Conservation (phyloP, 2,797 vertebrate species). For the Sebastes dallii region DNA sequence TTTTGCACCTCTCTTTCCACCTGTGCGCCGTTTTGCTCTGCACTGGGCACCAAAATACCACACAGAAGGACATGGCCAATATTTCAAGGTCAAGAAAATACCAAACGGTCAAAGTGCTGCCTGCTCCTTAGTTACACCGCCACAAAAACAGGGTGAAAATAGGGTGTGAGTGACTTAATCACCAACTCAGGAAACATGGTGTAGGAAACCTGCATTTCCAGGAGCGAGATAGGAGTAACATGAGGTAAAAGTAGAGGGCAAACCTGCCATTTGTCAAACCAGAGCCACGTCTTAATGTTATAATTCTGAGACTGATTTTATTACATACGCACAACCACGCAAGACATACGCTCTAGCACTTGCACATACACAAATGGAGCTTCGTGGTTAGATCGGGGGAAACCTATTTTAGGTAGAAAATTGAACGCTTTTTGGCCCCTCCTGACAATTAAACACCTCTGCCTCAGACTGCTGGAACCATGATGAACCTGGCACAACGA, state of each 20-base stretch:
- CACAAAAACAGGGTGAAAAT: not conserved
- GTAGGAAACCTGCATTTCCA: conserved; percentile 32
- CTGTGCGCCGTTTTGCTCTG: not conserved
- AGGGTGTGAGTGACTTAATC: not conserved
- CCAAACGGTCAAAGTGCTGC: not conserved
- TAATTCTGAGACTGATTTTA: conserved; percentile 29
- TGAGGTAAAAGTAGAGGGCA: conserved; percentile 18
- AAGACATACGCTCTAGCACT: not conserved
- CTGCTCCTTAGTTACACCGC: too few species aligned
- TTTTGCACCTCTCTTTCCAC: not conserved
- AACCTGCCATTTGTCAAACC: conserved; percentile 47
- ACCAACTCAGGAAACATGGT: not conserved
- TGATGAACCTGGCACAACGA: not conserved
- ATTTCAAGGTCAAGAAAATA: not conserved
- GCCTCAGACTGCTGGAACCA: conserved; percentile 28
- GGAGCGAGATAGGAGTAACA: conserved; percentile 16
- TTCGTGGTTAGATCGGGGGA: conserved; percentile 14
- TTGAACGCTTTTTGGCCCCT: conserved; percentile 13
- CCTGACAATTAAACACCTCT: conserved; percentile 54
- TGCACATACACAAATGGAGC: not conserved
- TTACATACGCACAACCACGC: not conserved
- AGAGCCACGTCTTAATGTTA: conserved; percentile 33
- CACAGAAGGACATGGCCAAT: not conserved
- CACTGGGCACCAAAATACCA: not conserved
- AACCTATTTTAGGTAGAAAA: conserved; percentile 34